Base-by-base conservation (phyloP, 1,140 invertebrate genomes). In the Fopius arisanus region DNA sequence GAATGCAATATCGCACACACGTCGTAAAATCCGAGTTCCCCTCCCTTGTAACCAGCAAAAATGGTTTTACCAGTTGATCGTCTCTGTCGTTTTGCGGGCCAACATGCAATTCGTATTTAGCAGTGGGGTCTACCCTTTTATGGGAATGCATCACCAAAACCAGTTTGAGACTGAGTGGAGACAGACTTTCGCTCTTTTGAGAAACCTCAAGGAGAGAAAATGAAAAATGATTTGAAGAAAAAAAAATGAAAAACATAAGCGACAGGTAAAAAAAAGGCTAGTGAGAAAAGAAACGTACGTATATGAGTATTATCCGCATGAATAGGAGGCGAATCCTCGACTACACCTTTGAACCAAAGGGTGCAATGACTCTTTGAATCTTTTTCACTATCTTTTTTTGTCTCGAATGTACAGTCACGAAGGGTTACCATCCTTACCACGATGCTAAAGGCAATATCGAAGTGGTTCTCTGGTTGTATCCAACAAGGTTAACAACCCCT, bases 121-220 rank as follows among this genome's bases (percentile, higher is more conserved):
- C 23, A 21, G 21, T 23, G n/a, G 37, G 69, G 69, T 70, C 29
- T 54, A 37, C 21, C 68, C 69, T 40, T 70, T 70, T 70, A 70
- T 70, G 69, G 69, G 33, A 33, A 70, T 70, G 43, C 41, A 70
- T 70, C 54, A 23, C 69, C 69, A 70, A 70, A 70, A 70, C 69
- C 69, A 70, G 69, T 70, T 70, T 63, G 29, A 41, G 16, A 37
- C 21, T n/a, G 54, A 63, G 23, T 37, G 26, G 14, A 43, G 19
- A 70, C 10, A 70, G 29, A 70, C 69, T 63, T 70, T 70, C 69
- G 69, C 69, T 62, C 29, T 70, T 28, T 59, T 70, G 37, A 67
- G 33, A 41, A 12, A 40, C 37, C 3, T 23, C 54, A 26, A 2
- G 23, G 54, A 26, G 54, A 59, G 23, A 59, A 59, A 66, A 66